A percentile compares a stretch with the other conserved stretches of the same genome.
phyloP scores from a whole-genome alignment of 2,888 invertebrate species.

The Drosophila gaucha region DNA sequence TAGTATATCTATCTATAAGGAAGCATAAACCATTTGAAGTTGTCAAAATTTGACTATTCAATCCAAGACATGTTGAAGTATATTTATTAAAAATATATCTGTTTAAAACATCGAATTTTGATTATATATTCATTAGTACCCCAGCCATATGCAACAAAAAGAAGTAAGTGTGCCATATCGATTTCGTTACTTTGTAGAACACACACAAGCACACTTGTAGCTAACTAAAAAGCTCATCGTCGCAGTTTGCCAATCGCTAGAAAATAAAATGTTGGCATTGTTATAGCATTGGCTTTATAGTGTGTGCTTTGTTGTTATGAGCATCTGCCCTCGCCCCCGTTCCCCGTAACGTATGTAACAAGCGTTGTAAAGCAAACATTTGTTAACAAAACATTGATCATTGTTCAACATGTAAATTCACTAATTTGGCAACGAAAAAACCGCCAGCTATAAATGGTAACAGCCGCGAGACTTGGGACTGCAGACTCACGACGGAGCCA shows the following conservation, averaged over 20 bases:
- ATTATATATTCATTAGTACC: neutral
- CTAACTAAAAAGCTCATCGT: constrained; percentile 33
- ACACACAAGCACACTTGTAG: neutral
- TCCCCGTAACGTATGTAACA: constrained; percentile 52
- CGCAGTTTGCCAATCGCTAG: constrained; percentile 29
- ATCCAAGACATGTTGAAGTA: too few species aligned
- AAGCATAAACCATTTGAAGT: too few species aligned
- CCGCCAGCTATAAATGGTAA: constrained; percentile 78
- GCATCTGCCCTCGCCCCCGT: neutral
- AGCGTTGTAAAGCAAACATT: constrained; percentile 71
- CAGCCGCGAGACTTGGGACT: constrained; percentile 45
- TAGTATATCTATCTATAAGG: too few species aligned
- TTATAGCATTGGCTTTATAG: constrained; percentile 26
- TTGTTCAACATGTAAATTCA: constrained; percentile 81
- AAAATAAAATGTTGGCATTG: constrained; percentile 44
- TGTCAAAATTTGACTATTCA: too few species aligned
- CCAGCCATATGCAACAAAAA: neutral
- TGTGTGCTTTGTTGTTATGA: constrained; percentile 58
- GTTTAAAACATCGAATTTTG: too few species aligned
- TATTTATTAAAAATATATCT: too few species aligned
- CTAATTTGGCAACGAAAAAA: constrained; percentile 80
- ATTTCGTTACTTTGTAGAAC: neutral
- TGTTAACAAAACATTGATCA: constrained; percentile 82
- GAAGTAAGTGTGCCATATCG: too few species aligned
- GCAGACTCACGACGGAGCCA: constrained; percentile 57